Conservation (phyloP, 2,113 vertebrate genomes). For the Ascaphus truei region DNA sequence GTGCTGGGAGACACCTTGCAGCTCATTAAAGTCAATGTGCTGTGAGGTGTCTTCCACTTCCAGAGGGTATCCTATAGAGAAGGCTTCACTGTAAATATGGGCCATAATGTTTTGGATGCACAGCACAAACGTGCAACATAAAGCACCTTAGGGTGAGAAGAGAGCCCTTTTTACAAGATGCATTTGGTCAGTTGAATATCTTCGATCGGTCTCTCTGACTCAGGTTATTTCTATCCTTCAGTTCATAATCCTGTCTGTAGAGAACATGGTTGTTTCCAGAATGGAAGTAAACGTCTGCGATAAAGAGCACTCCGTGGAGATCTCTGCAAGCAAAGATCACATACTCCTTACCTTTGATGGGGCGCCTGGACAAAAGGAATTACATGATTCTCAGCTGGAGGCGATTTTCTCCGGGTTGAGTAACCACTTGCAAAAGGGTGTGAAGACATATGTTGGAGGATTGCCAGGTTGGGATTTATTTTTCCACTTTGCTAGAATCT, state of each 20-base stretch:
- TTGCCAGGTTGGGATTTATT: conserved; percentile 72
- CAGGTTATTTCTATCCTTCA: conserved; percentile 51
- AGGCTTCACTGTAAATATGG: no score
- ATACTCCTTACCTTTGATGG: conserved; percentile 74
- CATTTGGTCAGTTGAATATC: no score
- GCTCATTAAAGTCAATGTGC: no score
- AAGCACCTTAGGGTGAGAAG: no score
- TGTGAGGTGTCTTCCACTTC: no score
- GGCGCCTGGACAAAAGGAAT: conserved; percentile 59
- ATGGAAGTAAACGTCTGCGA: conserved; percentile 75
- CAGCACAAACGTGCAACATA: no score
- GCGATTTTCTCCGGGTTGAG: conserved; percentile 49
- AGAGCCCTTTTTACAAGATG: no score
- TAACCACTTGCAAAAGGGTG: conserved; percentile 41
- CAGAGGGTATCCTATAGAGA: no score
- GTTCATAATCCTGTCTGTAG: conserved; percentile 77
- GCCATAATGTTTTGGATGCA: no score
- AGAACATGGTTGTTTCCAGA: conserved; percentile 68
- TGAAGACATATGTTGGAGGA: conserved; percentile 85
- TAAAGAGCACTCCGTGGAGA: conserved; percentile 69
- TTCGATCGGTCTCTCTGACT: no score
- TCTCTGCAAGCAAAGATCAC: conserved; percentile 64
- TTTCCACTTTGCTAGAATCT: background rate
- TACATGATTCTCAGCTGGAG: conserved; percentile 48
- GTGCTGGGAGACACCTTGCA: no score